A percentile compares a stretch with the other conserved stretches of the same genome.
Conservation (phyloP, 1,140 invertebrate species). For the Ridgeia piscesae region DNA sequence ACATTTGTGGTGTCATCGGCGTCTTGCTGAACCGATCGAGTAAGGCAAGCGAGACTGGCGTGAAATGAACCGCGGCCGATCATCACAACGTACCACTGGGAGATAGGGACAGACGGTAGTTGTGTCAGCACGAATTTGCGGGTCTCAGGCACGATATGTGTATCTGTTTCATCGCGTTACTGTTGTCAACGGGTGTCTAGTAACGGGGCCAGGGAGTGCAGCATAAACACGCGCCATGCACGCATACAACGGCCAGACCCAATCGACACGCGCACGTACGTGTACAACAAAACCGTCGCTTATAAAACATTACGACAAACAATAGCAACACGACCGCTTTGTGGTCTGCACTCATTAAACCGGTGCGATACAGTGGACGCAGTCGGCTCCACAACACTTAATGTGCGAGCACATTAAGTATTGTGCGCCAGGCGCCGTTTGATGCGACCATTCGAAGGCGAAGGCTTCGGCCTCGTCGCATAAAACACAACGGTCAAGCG, state of each 20-base stretch:
- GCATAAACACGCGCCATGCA: not conserved
- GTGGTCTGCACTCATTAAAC: not conserved
- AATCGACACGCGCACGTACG: not conserved
- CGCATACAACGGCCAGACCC: not conserved
- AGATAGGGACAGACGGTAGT: not conserved
- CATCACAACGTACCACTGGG: not conserved
- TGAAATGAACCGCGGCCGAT: no score
- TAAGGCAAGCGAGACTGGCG: no score
- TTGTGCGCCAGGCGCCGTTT: not conserved
- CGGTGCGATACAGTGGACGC: not conserved
- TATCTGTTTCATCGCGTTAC: not conserved
- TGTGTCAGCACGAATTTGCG: not conserved
- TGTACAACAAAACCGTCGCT: not conserved
- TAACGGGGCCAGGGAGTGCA: not conserved
- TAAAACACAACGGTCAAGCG: not conserved
- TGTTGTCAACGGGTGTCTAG: not conserved
- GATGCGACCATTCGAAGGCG: not conserved
- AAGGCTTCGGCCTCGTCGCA: not conserved
- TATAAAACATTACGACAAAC: not conserved
- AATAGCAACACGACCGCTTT: not conserved
- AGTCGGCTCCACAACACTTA: not conserved
- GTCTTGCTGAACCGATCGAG: no score
- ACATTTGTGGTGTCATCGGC: no score
- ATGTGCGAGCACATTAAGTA: not conserved
- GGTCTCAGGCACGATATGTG: not conserved